Percentiles rank a stretch among this genome's conserved stretches.
Conservation (phyloP, 2,888 invertebrate genomes). For the Amphipyra tragopoginis region DNA sequence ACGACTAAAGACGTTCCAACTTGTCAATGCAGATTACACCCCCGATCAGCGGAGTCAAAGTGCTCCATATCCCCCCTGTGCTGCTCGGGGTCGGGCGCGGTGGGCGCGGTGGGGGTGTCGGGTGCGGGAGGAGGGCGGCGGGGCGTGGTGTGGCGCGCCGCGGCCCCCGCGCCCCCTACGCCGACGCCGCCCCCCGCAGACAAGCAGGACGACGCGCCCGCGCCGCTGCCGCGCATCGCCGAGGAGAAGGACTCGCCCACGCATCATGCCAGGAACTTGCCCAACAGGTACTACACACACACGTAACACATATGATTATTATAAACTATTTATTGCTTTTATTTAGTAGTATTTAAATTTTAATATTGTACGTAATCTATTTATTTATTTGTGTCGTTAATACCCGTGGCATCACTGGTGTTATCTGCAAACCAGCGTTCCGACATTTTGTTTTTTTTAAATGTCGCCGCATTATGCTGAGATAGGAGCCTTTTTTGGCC, state of each 20-base stretch:
- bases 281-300: too few species aligned
- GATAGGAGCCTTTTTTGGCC: too few species aligned
- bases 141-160: constrained; percentile 72
- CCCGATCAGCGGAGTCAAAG: constrained; percentile 96
- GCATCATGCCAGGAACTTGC: constrained; percentile 82
- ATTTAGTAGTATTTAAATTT: too few species aligned
- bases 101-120: constrained; percentile 83
- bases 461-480: too few species aligned
- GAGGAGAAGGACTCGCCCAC: constrained; percentile 96
- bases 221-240: constrained; percentile 94
- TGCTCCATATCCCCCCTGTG: constrained; percentile 95
- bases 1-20: too few species aligned
- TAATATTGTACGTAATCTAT: too few species aligned
- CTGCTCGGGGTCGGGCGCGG: constrained; percentile 89
- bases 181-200: constrained; percentile 81
- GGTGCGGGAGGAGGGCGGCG: constrained; percentile 73
- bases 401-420: too few species aligned
- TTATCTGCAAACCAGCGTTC: too few species aligned
- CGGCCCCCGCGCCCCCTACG: constrained; percentile 75
- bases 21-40: constrained; percentile 90
- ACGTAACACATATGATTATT: too few species aligned
- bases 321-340: too few species aligned
- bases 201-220: constrained; percentile 82
- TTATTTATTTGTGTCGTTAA: too few species aligned
- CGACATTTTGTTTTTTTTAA: too few species aligned